A percentile compares a stretch with the other conserved stretches of the same genome.
Conservation (phyloP, 2,888 invertebrate genomes). For the Leptinotarsa peninsularis region DNA sequence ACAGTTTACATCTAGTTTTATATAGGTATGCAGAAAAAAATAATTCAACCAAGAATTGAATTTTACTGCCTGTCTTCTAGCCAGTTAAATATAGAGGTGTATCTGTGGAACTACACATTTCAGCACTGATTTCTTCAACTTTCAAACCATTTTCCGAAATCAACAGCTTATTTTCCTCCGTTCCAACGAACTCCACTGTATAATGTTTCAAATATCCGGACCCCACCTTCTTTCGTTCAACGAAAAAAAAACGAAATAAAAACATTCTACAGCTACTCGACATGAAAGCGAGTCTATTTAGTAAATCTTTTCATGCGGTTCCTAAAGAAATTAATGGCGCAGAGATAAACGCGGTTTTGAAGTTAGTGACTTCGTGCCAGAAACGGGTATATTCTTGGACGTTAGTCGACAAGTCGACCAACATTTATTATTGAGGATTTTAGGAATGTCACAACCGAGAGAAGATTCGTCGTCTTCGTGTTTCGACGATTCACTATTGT, state of each 20-base stretch:
- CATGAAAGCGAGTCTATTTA: conserved; percentile 21
- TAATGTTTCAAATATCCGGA: background rate
- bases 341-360: conserved; percentile 18
- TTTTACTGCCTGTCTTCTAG: too few relatives aligned
- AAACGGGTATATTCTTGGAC: conserved; percentile 16
- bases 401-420: background rate
- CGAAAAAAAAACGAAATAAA: conserved; percentile 7
- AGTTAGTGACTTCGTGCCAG: conserved; percentile 17
- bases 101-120: too few relatives aligned
- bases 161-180: background rate
- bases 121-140: too few relatives aligned
- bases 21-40: too few relatives aligned
- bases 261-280: background rate
- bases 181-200: background rate
- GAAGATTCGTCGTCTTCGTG: background rate
- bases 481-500: background rate
- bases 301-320: conserved; percentile 16
- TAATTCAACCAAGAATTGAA: too few relatives aligned
- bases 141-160: too few relatives aligned
- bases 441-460: background rate
- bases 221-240: background rate
- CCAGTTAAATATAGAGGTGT: too few relatives aligned
- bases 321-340: conserved; percentile 18
- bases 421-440: conserved; percentile 3
- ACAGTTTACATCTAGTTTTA: too few relatives aligned